A percentile compares a stretch with the other conserved stretches of the same genome.
phyloP scores from a whole-genome alignment of 2,888 invertebrate genomes.

The Nomada lathburiana region DNA sequence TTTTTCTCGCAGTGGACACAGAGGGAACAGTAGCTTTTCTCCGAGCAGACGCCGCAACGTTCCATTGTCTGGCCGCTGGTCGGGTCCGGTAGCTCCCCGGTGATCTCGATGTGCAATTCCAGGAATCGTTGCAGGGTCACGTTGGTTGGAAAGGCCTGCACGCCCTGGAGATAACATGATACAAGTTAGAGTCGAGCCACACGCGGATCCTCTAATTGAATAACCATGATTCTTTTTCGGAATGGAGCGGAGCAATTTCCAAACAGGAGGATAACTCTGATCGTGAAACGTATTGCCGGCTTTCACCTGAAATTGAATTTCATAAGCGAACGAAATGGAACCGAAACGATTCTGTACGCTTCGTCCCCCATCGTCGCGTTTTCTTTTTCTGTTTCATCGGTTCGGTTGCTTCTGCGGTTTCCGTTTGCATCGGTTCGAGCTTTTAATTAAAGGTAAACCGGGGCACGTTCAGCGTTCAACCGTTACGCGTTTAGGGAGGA shows the following conservation, averaged over 20 bases:
- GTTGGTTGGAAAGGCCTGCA: slow-evolving; percentile 96
- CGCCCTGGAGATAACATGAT: slow-evolving; percentile 84
- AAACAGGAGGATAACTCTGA: slow-evolving; percentile 7
- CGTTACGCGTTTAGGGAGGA: background rate
- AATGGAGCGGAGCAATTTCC: slow-evolving; percentile 23
- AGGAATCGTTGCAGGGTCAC: slow-evolving; percentile 97
- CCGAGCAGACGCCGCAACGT: slow-evolving; percentile 96
- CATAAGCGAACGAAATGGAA: background rate
- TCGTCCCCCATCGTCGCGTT: no score
- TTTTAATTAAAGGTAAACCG: slow-evolving; percentile 31
- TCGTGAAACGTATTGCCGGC: background rate
- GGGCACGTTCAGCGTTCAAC: slow-evolving; percentile 22
- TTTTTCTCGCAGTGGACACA: slow-evolving; percentile 99
- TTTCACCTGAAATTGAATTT: slow-evolving; percentile 41
- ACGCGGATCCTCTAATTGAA: slow-evolving; percentile 1
- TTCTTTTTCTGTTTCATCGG: background rate
- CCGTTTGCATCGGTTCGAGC: no score
- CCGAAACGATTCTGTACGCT: background rate
- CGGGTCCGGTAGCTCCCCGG: slow-evolving; percentile 95
- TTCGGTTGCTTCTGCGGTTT: background rate
- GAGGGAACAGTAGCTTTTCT: slow-evolving; percentile 94
- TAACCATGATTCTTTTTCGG: slow-evolving; percentile 15
- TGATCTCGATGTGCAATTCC: slow-evolving; percentile 96
- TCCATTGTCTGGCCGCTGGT: slow-evolving; percentile 97
- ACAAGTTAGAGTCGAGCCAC: slow-evolving; percentile 25